These are phyloP conservation scores for Auanema freiburgensis DNA, from an alignment of 2,888 invertebrate genomes.

Conservation along the genomic window DNA sequence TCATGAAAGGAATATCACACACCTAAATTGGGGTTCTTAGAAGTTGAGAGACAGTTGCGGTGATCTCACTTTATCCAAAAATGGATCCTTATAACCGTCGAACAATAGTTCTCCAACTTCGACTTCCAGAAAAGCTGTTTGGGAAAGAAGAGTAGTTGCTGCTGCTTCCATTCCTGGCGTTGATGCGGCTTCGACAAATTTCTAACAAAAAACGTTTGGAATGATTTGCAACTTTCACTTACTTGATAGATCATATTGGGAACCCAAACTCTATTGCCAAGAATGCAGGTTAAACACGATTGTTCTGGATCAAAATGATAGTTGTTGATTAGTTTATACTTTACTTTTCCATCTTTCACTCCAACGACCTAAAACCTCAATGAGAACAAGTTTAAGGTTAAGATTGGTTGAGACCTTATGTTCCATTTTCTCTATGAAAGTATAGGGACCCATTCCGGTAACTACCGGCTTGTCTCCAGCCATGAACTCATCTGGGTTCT, in stretches of 20 bases:
- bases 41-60: not conserved
- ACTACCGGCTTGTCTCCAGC: slow-evolving; percentile 57
- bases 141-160: slow-evolving; percentile 57
- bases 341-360: slow-evolving; percentile 55
- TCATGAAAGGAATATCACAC: slow-evolving; percentile 61
- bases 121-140: slow-evolving; percentile 63
- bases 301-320: slow-evolving; percentile 55
- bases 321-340: slow-evolving; percentile 39
- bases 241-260: slow-evolving; percentile 57
- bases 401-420: slow-evolving; percentile 49
- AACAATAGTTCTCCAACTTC: slow-evolving; percentile 60
- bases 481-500: slow-evolving; percentile 62
- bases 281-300: slow-evolving; percentile 59
- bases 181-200: slow-evolving; percentile 63
- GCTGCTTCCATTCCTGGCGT: slow-evolving; percentile 58
- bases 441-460: slow-evolving; percentile 60
- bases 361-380: slow-evolving; percentile 39
- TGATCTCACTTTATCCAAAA: slow-evolving; percentile 54
- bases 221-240: not conserved
- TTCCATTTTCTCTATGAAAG: slow-evolving; percentile 57
- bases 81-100: slow-evolving; percentile 62
- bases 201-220: slow-evolving; percentile 30
- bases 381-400: not conserved
- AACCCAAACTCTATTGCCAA: slow-evolving; percentile 60
- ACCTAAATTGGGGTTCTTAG: slow-evolving; percentile 26